These are phyloP conservation scores for Glyptemys insculpta DNA, from an alignment of 2,797 vertebrate species.

Conservation along the genomic window DNA sequence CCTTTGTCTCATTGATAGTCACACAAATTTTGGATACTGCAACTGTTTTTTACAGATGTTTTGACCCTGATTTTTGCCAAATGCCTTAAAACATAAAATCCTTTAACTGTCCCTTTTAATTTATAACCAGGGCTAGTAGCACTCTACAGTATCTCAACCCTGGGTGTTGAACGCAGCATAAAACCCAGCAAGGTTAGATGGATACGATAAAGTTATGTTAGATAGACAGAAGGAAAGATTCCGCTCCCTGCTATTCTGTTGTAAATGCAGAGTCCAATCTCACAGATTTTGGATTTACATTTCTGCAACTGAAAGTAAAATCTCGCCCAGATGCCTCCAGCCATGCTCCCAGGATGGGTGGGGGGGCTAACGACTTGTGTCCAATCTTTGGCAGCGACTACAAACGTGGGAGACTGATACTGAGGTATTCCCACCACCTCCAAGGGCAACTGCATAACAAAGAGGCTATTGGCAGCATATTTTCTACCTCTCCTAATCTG, in stretches of 20 bases:
- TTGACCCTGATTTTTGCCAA: not conserved
- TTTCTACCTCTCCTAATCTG: not conserved
- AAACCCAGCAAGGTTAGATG: not conserved
- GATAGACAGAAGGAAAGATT: not conserved
- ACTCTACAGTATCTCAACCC: not conserved
- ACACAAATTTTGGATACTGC: not conserved
- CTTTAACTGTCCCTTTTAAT: not conserved
- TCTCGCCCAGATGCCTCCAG: not conserved
- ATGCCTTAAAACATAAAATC: not conserved
- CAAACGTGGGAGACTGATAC: not conserved
- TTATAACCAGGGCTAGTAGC: not conserved
- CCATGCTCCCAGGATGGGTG: not conserved
- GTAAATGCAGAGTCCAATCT: not conserved
- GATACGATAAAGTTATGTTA: not conserved
- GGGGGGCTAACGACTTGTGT: not conserved
- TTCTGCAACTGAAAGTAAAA: not conserved
- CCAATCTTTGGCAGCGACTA: not conserved
- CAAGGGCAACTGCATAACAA: not conserved
- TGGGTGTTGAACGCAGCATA: not conserved
- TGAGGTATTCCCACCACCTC: not conserved
- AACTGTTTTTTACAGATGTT: not conserved
- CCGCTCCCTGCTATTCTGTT: not conserved
- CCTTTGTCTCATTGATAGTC: not conserved
- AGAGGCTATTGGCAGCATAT: fast-evolving
- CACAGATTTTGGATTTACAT: not conserved